phyloP scores from a whole-genome alignment of 1,140 invertebrate species.

The Chrysopa pallens region DNA sequence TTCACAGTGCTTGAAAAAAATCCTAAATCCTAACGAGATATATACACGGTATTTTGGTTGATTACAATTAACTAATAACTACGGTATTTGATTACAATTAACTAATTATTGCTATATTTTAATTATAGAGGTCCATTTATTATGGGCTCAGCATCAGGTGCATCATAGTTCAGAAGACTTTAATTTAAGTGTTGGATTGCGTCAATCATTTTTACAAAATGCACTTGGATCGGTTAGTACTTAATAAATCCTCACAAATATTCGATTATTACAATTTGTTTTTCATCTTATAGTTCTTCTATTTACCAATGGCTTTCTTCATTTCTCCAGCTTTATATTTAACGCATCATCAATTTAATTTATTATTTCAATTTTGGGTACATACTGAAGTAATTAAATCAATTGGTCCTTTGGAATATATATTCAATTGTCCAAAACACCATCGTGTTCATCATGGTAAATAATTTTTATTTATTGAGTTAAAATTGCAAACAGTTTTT shows the following conservation, averaged over 20 bases:
- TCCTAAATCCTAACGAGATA: too few species aligned
- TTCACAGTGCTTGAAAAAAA: too few species aligned
- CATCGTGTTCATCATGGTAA: conserved; percentile 81
- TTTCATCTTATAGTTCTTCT: conserved; percentile 55
- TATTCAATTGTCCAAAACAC: conserved; percentile 78
- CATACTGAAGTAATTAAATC: conserved; percentile 65
- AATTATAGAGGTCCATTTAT: conserved; percentile 61
- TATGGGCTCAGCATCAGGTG: conserved; percentile 90
- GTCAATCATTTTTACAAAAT: conserved; percentile 66
- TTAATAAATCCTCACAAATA: neutral
- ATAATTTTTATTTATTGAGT: conserved; percentile 7
- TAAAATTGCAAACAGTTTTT: too few species aligned
- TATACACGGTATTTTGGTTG: too few species aligned
- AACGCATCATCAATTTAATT: conserved; percentile 70
- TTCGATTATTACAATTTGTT: neutral
- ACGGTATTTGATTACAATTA: too few species aligned
- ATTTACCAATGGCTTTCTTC: conserved; percentile 63
- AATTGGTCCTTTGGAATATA: conserved; percentile 64
- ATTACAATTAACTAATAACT: too few species aligned
- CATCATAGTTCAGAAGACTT: conserved; percentile 94
- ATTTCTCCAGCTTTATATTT: conserved; percentile 73
- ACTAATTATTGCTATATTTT: too few species aligned
- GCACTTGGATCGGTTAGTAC: conserved; percentile 67
- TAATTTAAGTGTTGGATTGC: conserved; percentile 71
- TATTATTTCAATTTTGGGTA: conserved; percentile 85